Base-by-base conservation (phyloP, 2,797 vertebrate genomes). In the Anomalospiza imberbis region DNA sequence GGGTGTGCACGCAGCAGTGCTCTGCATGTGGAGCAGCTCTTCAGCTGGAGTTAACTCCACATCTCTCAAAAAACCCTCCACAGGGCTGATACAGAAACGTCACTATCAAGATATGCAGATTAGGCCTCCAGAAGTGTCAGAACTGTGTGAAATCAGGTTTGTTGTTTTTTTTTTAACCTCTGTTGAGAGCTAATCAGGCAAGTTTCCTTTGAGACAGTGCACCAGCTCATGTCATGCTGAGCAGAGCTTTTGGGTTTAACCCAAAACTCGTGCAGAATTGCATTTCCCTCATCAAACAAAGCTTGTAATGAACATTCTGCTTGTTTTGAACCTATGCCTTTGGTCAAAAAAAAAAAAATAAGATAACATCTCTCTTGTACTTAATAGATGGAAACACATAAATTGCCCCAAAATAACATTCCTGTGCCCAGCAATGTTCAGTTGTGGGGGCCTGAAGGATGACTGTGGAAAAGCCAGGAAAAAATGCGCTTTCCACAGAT, bases 1-100 rank as follows among this genome's bases (percentile, higher is more conserved):
- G 66, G 82, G 72, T 21, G 38, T 1, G 1, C n/a, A 24, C 0
- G 0, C 32, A 71, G 25, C 5, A 47, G 54, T 4, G 34, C 65
- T 74, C 62, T 40, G 42, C 42, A 42, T 18, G 28, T 25, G 77
- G 57, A 95, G 74, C 65, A 74, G 24, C 40, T 63, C 76, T 60
- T 77, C 73, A 63, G 36, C 48, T 77, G 53, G 22, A 74, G 32
- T n/a, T 44, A 60, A 34, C 57, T 9, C 48, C 47, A 24, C 7
- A 10, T 10, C 66, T 57, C 48, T 21, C 47, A 45, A 31, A 93
- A 95, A 94, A 40, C 26, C 31, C 74, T 57, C 66, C 58, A 3
- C 0, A 0, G 12, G 57, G 45, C 8, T 81, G 74, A 16, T 34
- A 22, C 21, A 75, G 47, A 54, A 51, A 68, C 20, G 54, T 19